Base-by-base conservation (phyloP, 2,888 invertebrate species). In the Plebejus argus region DNA sequence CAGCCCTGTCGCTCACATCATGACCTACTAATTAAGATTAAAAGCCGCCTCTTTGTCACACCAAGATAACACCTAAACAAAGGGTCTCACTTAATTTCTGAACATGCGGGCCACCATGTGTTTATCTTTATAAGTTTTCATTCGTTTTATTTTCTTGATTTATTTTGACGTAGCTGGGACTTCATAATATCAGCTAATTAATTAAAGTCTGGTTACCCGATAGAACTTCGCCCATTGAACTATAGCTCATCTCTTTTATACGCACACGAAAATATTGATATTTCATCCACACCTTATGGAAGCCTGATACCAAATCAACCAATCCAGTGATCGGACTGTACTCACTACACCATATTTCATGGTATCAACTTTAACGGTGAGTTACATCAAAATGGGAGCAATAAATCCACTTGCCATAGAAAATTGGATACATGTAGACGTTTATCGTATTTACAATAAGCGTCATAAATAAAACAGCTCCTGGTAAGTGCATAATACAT, bases 381-480 rank as follows among this genome's bases (percentile, higher is more conserved):
- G 66, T 33, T 33, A 33, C 66, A 66, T 66, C 66, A 66, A 66
- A 66, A 66, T 66, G 66, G 66, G 33, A 66, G 66, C 15, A 66
- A 66, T 66, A 66, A 66, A 66, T 71, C 39, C 71, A 35, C 71
- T 35, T 71, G 71, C 71, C 39, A 20, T 71, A 35, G 70, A 70
- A 70, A 39, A 71, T 66, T 66, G 66, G 28, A 66, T 39, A 70
- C 35, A 20, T n/a, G 6, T 71, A 39, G 20, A 35, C 71, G 39
- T 71, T 71, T 71, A 71, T 71, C 71, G 39, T 39, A 35, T 39
- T 71, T 39, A 20, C 71, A 71, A 71, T 71, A 71, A 71, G 39
- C 71, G 39, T 71, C 71, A 39, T 71, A 71, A 71, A 71, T 71
- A 71, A 71, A 71, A 71, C 39, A 71, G 39, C 71, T 71, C 70